Evolutionary conservation across 2,888 invertebrate genomes (phyloP).

Genomic region (Lithophane socia): DNA sequence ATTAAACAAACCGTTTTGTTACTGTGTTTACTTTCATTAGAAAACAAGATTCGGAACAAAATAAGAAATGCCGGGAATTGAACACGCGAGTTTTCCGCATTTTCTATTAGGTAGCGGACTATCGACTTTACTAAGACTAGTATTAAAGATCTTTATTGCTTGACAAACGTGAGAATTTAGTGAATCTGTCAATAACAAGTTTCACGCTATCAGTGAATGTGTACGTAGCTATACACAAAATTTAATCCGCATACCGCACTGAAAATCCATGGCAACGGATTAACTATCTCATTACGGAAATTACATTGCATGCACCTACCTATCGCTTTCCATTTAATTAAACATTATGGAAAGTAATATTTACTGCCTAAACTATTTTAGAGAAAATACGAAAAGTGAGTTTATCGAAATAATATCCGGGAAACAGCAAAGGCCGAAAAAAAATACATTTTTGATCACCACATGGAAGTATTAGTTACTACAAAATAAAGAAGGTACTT

Average conservation of each 20-base stretch:
- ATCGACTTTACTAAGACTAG: conserved; percentile 9
- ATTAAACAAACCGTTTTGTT: conserved; percentile 49
- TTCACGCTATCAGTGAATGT: conserved; percentile 9
- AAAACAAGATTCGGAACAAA: conserved; percentile 52
- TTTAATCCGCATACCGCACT: background rate
- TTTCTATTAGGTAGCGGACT: conserved; percentile 17
- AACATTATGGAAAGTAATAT: background rate
- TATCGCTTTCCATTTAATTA: background rate
- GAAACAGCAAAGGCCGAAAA: background rate
- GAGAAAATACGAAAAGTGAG: background rate
- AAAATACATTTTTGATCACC: background rate
- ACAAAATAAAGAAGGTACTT: background rate
- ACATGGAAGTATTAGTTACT: conserved; percentile 1
- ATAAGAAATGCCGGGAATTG: conserved; percentile 24
- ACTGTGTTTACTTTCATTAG: conserved; percentile 47
- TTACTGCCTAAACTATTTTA: background rate
- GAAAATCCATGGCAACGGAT: conserved; percentile 3
- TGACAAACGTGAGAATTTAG: background rate
- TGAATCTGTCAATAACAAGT: conserved; percentile 30
- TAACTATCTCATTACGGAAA: background rate
- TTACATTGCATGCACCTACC: background rate
- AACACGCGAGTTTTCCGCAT: conserved; percentile 39
- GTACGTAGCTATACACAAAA: background rate
- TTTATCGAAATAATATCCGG: background rate
- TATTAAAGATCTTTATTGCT: conserved; percentile 18